Conservation (phyloP, 2,797 vertebrate species). For the Crocidura indochinensis region DNA sequence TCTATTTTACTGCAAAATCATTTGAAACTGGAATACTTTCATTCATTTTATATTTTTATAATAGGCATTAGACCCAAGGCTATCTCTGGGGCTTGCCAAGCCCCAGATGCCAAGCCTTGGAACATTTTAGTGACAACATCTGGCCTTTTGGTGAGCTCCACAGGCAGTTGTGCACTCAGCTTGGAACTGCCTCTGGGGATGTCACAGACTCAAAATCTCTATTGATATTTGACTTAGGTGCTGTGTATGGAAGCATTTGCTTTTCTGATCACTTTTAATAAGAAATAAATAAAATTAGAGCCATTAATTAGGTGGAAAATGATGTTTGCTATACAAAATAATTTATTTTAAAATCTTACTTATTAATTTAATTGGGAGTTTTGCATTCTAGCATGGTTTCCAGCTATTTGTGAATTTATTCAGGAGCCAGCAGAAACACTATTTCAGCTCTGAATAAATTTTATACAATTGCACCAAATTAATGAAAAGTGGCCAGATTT, state of each 20-base stretch:
- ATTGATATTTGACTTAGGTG: conserved; percentile 65
- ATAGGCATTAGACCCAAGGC: conserved; percentile 76
- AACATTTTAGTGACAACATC: conserved; percentile 89
- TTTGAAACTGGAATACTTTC: conserved; percentile 42
- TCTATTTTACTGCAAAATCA: conserved; percentile 76
- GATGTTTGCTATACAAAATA: conserved; percentile 54
- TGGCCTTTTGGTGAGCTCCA: conserved; percentile 86
- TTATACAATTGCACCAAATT: neutral
- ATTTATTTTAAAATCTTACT: conserved; percentile 53
- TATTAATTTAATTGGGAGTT: conserved; percentile 42
- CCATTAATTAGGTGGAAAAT: conserved; percentile 57
- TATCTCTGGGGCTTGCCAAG: conserved; percentile 77
- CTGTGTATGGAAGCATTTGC: conserved; percentile 77
- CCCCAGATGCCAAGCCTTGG: conserved; percentile 89
- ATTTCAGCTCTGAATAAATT: conserved; percentile 18
- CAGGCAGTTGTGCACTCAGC: conserved; percentile 83
- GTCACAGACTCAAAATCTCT: conserved; percentile 70
- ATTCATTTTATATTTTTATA: conserved; percentile 74
- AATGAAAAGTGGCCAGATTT: neutral
- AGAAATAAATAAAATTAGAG: conserved; percentile 47
- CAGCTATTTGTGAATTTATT: conserved; percentile 20
- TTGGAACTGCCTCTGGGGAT: conserved; percentile 86
- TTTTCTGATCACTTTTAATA: conserved; percentile 84
- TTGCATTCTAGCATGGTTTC: conserved; percentile 30
- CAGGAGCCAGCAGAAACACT: neutral